phyloP scores from a whole-genome alignment of 2,888 invertebrate species.

The Neoaliturus tenellus region DNA sequence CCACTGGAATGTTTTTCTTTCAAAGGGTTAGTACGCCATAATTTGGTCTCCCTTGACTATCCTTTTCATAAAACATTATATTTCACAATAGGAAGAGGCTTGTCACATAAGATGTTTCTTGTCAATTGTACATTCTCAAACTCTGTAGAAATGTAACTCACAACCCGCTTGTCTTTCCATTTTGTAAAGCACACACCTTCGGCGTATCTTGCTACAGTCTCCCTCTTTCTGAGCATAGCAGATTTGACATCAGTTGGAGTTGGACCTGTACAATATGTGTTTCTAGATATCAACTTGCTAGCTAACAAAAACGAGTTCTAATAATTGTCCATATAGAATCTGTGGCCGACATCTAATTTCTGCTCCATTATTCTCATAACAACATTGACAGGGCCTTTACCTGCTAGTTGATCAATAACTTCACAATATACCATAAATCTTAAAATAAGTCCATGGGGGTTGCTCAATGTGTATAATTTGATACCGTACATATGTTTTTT shows the following conservation, averaged over 20 bases:
- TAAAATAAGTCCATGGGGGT: conserved; percentile 1
- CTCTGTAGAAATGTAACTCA: neutral
- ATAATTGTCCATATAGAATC: conserved; percentile 14
- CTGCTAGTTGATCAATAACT: neutral
- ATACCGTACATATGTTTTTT: conserved; percentile 17
- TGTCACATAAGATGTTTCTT: neutral
- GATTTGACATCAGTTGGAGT: neutral
- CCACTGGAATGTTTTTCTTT: neutral
- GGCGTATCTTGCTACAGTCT: neutral
- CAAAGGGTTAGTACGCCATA: neutral
- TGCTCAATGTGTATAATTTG: conserved; percentile 3
- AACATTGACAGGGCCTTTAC: conserved; percentile 20
- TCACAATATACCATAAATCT: neutral
- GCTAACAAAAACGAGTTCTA: conserved; percentile 21
- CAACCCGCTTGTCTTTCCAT: neutral
- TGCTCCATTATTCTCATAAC: conserved; percentile 31
- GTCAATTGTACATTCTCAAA: neutral
- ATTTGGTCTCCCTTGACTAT: neutral
- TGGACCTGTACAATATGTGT: neutral
- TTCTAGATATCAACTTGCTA: neutral
- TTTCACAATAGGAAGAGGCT: neutral
- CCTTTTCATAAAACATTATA: conserved; percentile 1
- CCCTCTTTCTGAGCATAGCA: neutral
- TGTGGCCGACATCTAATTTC: conserved; percentile 19
- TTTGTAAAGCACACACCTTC: neutral